These are phyloP conservation scores for Philhelius pedissequus DNA, from an alignment of 2,888 invertebrate species.

Conservation along the genomic window DNA sequence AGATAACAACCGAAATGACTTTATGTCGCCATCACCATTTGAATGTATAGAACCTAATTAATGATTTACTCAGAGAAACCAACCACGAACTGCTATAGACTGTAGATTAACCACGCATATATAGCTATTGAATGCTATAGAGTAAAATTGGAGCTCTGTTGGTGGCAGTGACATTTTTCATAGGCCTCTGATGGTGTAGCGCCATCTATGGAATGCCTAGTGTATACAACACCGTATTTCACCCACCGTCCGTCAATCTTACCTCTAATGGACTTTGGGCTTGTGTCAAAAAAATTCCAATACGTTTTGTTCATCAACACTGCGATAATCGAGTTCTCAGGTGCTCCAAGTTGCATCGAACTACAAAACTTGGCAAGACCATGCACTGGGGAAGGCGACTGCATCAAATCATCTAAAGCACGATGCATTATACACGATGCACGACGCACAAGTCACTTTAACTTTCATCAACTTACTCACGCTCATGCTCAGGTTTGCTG, in stretches of 20 bases:
- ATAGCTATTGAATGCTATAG: background rate
- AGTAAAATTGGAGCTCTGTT: constrained; percentile 39
- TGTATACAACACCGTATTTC: background rate
- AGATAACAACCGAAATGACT: constrained; percentile 8
- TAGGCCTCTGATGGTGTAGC: constrained; percentile 13
- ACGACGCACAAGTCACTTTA: background rate
- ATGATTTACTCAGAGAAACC: background rate
- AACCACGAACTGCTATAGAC: background rate
- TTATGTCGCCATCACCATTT: background rate
- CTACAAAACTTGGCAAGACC: background rate
- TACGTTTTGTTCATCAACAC: background rate
- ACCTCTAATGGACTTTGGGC: background rate
- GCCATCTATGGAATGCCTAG: constrained; percentile 13
- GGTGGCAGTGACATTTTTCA: constrained; percentile 32
- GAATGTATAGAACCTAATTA: constrained; percentile 62
- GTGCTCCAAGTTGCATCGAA: background rate
- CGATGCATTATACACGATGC: background rate
- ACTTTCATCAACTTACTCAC: constrained; percentile 8
- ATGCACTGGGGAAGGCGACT: background rate
- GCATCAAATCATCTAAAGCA: background rate
- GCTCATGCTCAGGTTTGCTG: constrained; percentile 15
- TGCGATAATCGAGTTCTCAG: background rate
- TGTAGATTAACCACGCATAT: background rate
- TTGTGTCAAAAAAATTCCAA: constrained; percentile 31
- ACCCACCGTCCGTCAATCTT: background rate